Evolutionary conservation across 2,888 invertebrate genomes (phyloP).

Genomic region (Oscheius sp.): DNA sequence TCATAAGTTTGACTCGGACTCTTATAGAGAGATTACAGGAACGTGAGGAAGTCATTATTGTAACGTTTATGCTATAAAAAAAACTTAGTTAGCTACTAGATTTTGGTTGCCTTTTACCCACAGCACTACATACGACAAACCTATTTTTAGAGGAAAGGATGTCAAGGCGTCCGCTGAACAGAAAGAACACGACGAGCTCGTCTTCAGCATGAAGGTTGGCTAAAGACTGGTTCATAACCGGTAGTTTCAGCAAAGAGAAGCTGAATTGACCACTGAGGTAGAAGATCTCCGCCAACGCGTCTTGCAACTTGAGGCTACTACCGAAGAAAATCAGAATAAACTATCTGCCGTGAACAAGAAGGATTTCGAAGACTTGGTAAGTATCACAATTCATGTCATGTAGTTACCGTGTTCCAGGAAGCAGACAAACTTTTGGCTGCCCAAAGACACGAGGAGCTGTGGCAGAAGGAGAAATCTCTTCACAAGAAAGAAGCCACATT

Average conservation of each 20-base stretch:
- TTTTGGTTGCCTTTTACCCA: neutral
- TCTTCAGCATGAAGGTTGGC: conserved; percentile 13
- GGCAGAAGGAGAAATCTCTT: neutral
- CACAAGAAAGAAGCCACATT: conserved; percentile 41
- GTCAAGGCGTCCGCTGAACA: conserved; percentile 40
- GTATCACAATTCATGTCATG: neutral
- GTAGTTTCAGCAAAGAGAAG: conserved; percentile 24
- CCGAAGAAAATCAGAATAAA: too few species aligned
- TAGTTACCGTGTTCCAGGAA: neutral
- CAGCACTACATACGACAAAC: too few species aligned
- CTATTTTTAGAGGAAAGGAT: conserved; percentile 33
- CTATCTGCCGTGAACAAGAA: conserved; percentile 9
- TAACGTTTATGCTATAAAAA: neutral
- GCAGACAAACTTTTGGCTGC: neutral
- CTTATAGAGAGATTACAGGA: too few species aligned
- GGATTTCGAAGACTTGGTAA: neutral
- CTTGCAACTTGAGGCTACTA: neutral
- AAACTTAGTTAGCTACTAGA: neutral
- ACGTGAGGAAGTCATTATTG: neutral
- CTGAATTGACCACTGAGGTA: conserved; percentile 2
- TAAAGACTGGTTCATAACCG: neutral
- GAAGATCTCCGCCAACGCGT: conserved; percentile 13
- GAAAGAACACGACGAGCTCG: conserved; percentile 52
- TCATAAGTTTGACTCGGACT: too few species aligned
- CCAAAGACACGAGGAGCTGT: conserved; percentile 1